Conservation (phyloP, 2,888 invertebrate genomes). For the Standfussiana lucernea region DNA sequence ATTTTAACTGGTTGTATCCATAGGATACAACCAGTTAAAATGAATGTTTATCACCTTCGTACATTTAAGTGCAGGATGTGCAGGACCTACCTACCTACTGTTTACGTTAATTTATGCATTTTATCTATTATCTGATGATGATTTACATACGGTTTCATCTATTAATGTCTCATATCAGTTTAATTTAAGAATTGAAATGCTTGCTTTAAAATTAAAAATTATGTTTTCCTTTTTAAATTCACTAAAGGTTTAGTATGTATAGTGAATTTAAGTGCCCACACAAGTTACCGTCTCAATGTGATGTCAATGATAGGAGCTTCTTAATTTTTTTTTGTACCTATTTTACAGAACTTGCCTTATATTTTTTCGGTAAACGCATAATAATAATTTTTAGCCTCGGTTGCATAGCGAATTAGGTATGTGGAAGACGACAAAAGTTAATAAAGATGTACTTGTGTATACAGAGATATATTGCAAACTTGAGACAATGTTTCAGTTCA, state of each 20-base stretch:
- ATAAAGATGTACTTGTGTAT: not conserved
- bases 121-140: not conserved
- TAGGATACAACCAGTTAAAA: not conserved
- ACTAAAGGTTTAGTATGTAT: not conserved
- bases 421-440: not conserved
- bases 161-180: not conserved
- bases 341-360: no score
- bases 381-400: not conserved
- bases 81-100: not conserved
- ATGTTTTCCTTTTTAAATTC: not conserved
- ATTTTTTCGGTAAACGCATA: not conserved
- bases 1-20: no score
- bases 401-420: not conserved
- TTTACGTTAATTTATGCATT: not conserved
- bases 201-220: not conserved
- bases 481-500: conserved; percentile 38
- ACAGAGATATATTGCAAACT: conserved; percentile 38
- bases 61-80: not conserved
- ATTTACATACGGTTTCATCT: not conserved
- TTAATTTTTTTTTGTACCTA: no score
- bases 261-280: not conserved
- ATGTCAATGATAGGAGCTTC: not conserved
- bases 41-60: not conserved
- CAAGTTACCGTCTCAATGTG: not conserved
- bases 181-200: not conserved